Percentiles rank a stretch among this genome's conserved stretches.
These are phyloP conservation scores for Microcebus ravelobensis DNA, from an alignment of 2,113 vertebrate species.

Conservation along the genomic window DNA sequence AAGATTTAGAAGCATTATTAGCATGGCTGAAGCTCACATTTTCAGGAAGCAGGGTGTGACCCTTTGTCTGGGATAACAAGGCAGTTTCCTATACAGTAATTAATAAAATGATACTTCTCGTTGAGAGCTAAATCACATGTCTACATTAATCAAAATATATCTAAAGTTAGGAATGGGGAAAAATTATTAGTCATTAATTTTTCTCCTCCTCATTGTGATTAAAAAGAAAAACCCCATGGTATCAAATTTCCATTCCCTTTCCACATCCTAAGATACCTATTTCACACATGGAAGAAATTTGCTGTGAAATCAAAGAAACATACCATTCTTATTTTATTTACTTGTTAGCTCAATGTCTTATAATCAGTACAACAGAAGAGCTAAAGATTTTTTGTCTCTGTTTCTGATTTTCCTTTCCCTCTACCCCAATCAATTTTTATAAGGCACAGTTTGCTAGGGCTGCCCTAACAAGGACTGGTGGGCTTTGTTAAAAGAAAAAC, in stretches of 20 bases:
- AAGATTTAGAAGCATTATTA: neutral
- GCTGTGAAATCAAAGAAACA: constrained; percentile 1
- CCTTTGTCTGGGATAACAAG: constrained; percentile 29
- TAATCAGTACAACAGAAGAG: neutral
- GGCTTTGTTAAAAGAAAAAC: too few species aligned
- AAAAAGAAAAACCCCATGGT: neutral
- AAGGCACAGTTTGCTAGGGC: neutral
- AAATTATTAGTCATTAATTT: neutral
- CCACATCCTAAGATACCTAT: neutral
- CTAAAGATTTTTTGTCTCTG: neutral
- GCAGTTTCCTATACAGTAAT: neutral
- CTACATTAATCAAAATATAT: constrained; percentile 24
- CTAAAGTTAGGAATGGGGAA: neutral
- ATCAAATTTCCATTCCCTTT: neutral
- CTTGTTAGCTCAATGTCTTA: neutral
- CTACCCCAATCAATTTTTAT: neutral
- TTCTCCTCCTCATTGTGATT: neutral
- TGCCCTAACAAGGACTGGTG: neutral
- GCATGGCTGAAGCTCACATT: neutral
- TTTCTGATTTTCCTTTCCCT: neutral
- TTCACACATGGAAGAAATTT: constrained; percentile 22
- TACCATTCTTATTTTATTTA: constrained; percentile 3
- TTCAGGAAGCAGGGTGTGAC: neutral
- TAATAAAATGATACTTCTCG: constrained; percentile 37
- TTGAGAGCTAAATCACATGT: constrained; percentile 41